Evolutionary conservation across 92 coral and sea anemone genomes (phyloP), one percentile per base, ranked within the genome.

Genomic region (Palythoa caribaeorum): DNA sequence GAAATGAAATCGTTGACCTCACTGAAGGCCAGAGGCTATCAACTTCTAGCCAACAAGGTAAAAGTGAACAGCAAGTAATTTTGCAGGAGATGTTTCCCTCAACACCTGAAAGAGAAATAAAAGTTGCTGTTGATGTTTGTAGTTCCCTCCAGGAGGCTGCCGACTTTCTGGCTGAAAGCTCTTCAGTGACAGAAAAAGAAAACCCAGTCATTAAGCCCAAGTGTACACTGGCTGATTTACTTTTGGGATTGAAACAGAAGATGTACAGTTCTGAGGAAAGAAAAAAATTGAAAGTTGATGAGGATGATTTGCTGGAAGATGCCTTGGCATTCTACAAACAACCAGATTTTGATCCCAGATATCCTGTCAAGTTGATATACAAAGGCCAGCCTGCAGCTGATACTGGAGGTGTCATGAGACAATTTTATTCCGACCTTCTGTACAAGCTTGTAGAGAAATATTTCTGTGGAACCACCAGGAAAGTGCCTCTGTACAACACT

Each of bases 111-210:
- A 70, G 74, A 70, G 47, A 28, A 70, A 70, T 70, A 28, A 70
- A 35, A 70, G 2, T 70, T 70, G 74, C 74, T 21, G 74, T 70
- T 70, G 74, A 70, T 3, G 74, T 70, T 70, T 70, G 40, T 70
- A 70, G 74, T 70, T 70, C 74, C 74, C 74, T 70, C 74, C 74
- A 70, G 39, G 74, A 70, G 74, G 74, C 74, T 70, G 74, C 74
- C 16, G 74, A 70, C 74, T 70, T 9, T 70, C 74, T 70, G 74
- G 74, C 47, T 70, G 40, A 70, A 70, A 70, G 44, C 74, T 70
- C 40, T 70, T 70, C 74, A 70, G 74, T 28, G 40, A 70, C 74
- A 70, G 40, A 70, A 70, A 70, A 70, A 70, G 40, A 21, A 70
- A 70, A 28, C 74, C 74, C 74, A 70, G 74, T 70, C 40, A 70